A percentile compares a stretch with the other conserved stretches of the same genome.
Conservation (phyloP, 2,113 vertebrate species). For the Lynx canadensis region DNA sequence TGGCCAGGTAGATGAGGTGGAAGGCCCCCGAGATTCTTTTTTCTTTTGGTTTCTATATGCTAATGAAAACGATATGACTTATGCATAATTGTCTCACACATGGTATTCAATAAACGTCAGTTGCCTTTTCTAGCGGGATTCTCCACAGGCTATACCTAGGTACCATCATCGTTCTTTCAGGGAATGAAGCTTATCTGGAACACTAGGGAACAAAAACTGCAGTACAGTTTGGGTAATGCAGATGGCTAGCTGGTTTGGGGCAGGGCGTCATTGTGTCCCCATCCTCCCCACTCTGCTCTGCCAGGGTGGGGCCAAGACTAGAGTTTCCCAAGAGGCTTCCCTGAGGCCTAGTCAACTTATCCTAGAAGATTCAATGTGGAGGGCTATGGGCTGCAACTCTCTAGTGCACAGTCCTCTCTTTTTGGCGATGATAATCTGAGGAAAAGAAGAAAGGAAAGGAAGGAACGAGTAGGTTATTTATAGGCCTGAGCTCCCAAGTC, state of each 20-base stretch:
- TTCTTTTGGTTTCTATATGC: slow-evolving; percentile 20
- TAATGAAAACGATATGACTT: slow-evolving; percentile 7
- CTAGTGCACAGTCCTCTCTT: slow-evolving; percentile 98
- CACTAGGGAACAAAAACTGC: slow-evolving; percentile 48
- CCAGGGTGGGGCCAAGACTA: background rate
- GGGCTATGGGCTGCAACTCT: background rate
- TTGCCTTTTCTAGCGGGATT: slow-evolving; percentile 43
- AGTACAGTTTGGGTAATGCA: slow-evolving; percentile 24
- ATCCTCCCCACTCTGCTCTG: background rate
- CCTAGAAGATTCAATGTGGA: slow-evolving; percentile 45
- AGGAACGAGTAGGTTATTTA: slow-evolving; percentile 43
- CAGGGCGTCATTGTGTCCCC: background rate
- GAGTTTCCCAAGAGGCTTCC: slow-evolving; percentile 47
- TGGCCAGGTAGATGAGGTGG: background rate
- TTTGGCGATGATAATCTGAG: slow-evolving; percentile 97
- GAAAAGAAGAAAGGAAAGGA: slow-evolving; percentile 48
- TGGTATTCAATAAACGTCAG: slow-evolving; percentile 18
- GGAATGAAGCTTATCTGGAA: slow-evolving; percentile 50
- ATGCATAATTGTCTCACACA: background rate
- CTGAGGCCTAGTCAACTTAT: slow-evolving; percentile 38
- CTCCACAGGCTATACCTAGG: background rate
- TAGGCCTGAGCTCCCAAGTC: background rate
- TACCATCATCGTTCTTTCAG: slow-evolving; percentile 1
- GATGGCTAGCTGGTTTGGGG: background rate
- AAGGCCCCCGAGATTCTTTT: slow-evolving; percentile 28